Percentiles rank a stretch among this genome's conserved stretches.
phyloP scores from a whole-genome alignment of 2,113 vertebrate species.

The Gasterosteus aculeatus region DNA sequence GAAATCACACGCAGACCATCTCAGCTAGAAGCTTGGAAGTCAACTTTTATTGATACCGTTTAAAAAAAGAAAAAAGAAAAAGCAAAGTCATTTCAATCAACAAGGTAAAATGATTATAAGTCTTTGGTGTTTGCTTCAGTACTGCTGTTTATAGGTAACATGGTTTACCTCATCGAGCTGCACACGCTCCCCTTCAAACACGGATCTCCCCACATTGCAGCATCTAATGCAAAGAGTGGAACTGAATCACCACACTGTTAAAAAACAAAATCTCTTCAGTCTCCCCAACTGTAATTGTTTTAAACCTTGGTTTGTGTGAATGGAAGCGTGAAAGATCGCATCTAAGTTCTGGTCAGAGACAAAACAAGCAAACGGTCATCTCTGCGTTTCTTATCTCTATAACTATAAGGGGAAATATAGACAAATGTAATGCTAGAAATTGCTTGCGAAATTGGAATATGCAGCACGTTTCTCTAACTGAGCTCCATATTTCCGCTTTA shows the following conservation, averaged over 20 bases:
- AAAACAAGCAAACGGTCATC: not conserved
- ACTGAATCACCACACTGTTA: not conserved
- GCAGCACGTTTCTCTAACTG: not conserved
- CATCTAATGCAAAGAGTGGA: not conserved
- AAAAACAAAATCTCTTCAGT: constrained; percentile 3
- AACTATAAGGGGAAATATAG: not conserved
- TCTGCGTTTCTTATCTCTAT: not conserved
- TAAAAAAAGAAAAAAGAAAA: constrained; percentile 38
- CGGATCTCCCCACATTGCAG: constrained; percentile 3
- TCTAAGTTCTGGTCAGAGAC: not conserved
- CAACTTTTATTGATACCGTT: constrained; percentile 82
- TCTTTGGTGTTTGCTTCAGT: constrained; percentile 74
- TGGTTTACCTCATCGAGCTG: constrained; percentile 31
- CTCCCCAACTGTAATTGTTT: not conserved
- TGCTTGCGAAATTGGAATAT: not conserved
- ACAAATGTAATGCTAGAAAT: constrained; percentile 5
- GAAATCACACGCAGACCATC: constrained; percentile 28
- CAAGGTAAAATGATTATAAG: constrained; percentile 56
- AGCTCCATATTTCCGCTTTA: constrained; percentile 9
- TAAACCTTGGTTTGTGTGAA: not conserved
- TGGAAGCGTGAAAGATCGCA: too few species aligned
- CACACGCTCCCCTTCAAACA: not conserved
- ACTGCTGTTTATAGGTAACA: constrained; percentile 71
- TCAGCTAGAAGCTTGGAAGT: constrained; percentile 73
- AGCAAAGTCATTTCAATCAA: constrained; percentile 37